Evolutionary conservation across 2,888 invertebrate species (phyloP), one percentile per base, ranked within the genome.

Genomic region (Idaea biselata): DNA sequence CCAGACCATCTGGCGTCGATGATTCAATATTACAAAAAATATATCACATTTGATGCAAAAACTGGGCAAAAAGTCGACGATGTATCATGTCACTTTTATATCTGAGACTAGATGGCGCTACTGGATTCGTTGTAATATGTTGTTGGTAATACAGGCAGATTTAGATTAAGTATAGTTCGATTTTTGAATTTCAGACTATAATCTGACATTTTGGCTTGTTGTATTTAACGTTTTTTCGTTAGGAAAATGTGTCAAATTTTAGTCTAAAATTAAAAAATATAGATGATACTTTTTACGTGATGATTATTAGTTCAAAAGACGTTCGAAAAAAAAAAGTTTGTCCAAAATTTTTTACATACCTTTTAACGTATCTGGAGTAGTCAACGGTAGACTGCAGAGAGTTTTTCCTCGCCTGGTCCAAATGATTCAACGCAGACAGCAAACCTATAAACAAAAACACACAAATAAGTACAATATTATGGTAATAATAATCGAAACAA

Each of bases 321-420:
- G n/a, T n/a, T n/a, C n/a, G n/a, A n/a, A n/a, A n/a, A n/a, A n/a
- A n/a, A n/a, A n/a, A n/a, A n/a, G n/a, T n/a, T n/a, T n/a, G n/a
- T n/a, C n/a, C 11, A 44, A 11, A 11, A 14, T 44, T 67, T 66
- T 59, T 68, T 59, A 69, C 59, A 71, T 86, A 93, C 93, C 97
- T 95, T 86, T 97, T 96, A 67, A 98, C 97, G 88, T 97, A 97
- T 89, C 97, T 95, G 57, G 97, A 97, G 91, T 97, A 97, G 91
- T 97, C 97, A 72, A 96, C 93, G 77, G 96, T 94, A n/a, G 94
- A 94, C 72, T 95, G 94, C 63, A 94, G 84, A 70, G 94, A 94
- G 75, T 93, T 93, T 79, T 94, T 88, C 64, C 94, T 82, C 25
- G 92, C 88, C 66, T 91, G 91, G 71, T 88, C 94, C 81, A 88